Conservation (phyloP, 2,113 vertebrate genomes). For the Phaethornis superciliosus region DNA sequence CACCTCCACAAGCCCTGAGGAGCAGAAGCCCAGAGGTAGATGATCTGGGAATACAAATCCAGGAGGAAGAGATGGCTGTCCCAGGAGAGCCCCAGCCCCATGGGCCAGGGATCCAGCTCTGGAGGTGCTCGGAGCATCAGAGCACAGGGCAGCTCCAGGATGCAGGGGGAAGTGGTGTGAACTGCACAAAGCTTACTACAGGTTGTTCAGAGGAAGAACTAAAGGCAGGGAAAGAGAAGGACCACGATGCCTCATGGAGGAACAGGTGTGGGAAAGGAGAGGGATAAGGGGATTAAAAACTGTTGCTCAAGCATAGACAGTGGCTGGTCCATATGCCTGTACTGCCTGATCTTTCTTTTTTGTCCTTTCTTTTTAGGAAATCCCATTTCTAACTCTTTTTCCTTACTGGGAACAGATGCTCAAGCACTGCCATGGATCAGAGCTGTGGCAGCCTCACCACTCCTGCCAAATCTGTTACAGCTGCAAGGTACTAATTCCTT, state of each 20-base stretch:
- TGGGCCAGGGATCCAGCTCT: neutral
- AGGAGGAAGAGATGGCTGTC: neutral
- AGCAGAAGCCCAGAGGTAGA: neutral
- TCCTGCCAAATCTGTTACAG: neutral
- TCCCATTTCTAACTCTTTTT: neutral
- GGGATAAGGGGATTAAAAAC: neutral
- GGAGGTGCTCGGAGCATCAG: neutral
- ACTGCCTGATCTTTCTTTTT: neutral
- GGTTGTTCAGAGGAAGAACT: neutral
- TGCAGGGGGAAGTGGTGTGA: neutral
- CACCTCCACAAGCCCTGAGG: neutral
- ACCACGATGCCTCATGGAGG: neutral
- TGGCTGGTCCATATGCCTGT: neutral
- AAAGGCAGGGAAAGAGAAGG: neutral
- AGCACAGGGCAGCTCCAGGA: fast-evolving
- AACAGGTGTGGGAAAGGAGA: neutral
- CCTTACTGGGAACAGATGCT: neutral
- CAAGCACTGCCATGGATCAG: neutral
- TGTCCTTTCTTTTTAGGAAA: neutral
- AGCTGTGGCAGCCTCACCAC: neutral
- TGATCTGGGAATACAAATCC: neutral
- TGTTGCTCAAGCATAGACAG: neutral
- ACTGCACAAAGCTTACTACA: neutral
- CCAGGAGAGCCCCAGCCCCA: neutral
- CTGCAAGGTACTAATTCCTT: neutral